Base-by-base conservation (phyloP, 2,797 vertebrate genomes). In the Sciurus carolinensis region DNA sequence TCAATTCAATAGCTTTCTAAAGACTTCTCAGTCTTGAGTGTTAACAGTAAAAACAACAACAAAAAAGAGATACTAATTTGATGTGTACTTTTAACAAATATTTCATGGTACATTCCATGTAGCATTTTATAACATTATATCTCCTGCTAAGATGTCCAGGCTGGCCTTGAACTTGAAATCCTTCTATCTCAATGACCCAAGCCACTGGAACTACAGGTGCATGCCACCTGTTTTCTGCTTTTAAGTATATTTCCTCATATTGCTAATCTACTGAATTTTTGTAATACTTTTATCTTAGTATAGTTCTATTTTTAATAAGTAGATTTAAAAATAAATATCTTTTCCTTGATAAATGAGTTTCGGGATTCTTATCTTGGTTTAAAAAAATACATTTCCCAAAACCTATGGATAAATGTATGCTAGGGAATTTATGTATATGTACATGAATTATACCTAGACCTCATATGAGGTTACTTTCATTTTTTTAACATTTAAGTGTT, bases 401-500 rank as follows among this genome's bases (percentile, higher is more conserved):
- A 88, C 13, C 30, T 87, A 14, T 2, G 2, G 3, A 64, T 36
- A 71, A 20, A 57, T 33, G 6, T 54, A 22, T 80, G 24, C 42
- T 87, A 57, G 44, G 77, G 76, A 20, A 66, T 54, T 20, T 81
- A 47, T 62, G n/a, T 42, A 52, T 81, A 64, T 62, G 24, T 24
- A 26, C 22, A 62, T 26, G 24, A 62, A 62, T 62, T 62, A 62
- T 69, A 36, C 22, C 14, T 71, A 59, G 9, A 67, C 54, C 71
- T 47, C 36, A 73, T 57, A 67, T 75, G n/a, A 89, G 33, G 22
- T 76, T 33, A 66, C 83, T 93, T 94, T 90, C 5, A 26, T 18
- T 83, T 57, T 75, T 94, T 94, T 33, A 93, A 39, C n/a, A 72
- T 91, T 86, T 84, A 90, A 62, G 15, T 54, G 91, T 87, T 79